A percentile compares a stretch with the other conserved stretches of the same genome.
Evolutionary conservation across 2,113 vertebrate genomes (phyloP).

Genomic region (Myxocyprinus asiaticus): DNA sequence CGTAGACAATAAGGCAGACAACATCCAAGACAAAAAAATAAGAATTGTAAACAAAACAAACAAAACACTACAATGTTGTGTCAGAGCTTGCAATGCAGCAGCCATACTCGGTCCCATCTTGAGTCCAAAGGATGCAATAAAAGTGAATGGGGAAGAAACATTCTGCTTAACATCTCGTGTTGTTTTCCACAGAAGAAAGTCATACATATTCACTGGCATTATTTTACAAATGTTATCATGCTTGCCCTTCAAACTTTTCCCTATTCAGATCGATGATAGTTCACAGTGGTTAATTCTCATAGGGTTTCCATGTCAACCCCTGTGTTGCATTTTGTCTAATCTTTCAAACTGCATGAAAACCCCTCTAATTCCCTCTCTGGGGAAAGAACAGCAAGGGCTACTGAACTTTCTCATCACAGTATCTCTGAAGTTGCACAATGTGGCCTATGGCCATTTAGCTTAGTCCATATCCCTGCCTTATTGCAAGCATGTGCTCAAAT

Average conservation of each 20-base stretch:
- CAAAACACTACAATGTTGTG: no score
- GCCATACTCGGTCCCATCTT: no score
- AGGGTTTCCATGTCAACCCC: slow-evolving; percentile 9
- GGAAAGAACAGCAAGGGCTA: neutral
- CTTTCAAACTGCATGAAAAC: slow-evolving; percentile 29
- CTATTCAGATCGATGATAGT: neutral
- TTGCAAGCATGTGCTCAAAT: slow-evolving; percentile 47
- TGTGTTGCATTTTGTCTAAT: slow-evolving; percentile 42
- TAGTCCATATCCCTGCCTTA: slow-evolving; percentile 40
- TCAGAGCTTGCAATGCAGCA: no score
- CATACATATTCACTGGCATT: no score
- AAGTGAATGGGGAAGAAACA: no score
- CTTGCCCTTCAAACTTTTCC: neutral
- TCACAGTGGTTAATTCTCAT: slow-evolving; percentile 21
- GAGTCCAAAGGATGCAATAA: no score
- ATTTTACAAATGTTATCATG: neutral
- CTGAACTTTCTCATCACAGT: slow-evolving; percentile 45
- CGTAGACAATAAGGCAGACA: no score
- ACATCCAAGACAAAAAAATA: no score
- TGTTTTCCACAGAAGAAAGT: no score
- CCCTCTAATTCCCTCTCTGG: slow-evolving; percentile 29
- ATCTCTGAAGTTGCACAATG: slow-evolving; percentile 38
- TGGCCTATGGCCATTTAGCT: slow-evolving; percentile 43
- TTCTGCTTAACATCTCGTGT: no score
- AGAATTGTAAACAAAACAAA: no score